These are phyloP conservation scores for Netta rufina DNA, from an alignment of 2,797 vertebrate species.

Conservation along the genomic window DNA sequence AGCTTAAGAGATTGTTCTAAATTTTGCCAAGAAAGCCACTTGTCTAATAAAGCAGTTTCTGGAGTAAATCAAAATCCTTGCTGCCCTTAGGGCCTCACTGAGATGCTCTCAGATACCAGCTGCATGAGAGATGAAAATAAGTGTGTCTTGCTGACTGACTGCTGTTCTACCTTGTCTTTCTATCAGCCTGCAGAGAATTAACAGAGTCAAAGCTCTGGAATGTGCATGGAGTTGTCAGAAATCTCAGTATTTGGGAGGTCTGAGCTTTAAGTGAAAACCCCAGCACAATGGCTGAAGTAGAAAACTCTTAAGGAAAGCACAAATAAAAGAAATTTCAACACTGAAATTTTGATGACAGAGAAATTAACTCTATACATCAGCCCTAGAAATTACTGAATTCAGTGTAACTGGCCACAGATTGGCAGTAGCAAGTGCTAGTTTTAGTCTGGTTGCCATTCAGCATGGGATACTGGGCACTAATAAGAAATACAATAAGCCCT, in stretches of 20 bases:
- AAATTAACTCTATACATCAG: background rate
- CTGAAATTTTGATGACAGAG: background rate
- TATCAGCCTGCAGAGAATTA: conserved; percentile 7
- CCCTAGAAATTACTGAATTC: background rate
- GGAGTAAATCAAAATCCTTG: conserved; percentile 47
- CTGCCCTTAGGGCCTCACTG: conserved; percentile 33
- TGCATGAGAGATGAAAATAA: conserved; percentile 17
- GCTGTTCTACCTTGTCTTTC: background rate
- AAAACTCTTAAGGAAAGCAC: background rate
- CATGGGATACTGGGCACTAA: background rate
- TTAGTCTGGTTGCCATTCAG: background rate
- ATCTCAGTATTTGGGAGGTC: background rate
- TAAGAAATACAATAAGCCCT: background rate
- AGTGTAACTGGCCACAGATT: background rate
- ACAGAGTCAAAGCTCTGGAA: background rate
- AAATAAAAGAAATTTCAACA: background rate
- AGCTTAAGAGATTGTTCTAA: background rate
- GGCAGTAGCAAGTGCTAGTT: background rate
- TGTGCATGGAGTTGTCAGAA: background rate
- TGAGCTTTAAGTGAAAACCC: background rate
- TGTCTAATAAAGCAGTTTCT: conserved; percentile 47
- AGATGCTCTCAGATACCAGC: conserved; percentile 38
- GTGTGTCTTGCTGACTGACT: background rate
- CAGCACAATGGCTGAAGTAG: background rate
- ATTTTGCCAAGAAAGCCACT: conserved; percentile 18